These are phyloP conservation scores for Apis florea DNA, from an alignment of 1,140 invertebrate genomes.

Conservation along the genomic window DNA sequence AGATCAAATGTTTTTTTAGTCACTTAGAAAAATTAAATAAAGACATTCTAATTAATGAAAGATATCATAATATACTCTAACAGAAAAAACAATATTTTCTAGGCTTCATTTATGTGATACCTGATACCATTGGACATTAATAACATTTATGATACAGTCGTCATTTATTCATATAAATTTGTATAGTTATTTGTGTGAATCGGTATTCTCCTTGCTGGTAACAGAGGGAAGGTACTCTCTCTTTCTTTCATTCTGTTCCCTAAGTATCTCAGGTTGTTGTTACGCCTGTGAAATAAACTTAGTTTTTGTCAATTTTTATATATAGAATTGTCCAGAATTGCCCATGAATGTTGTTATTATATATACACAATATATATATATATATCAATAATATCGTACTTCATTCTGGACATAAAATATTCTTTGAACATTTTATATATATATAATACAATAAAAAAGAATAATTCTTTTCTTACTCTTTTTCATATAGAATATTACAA, in stretches of 20 bases:
- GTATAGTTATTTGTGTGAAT: slow-evolving; percentile 44
- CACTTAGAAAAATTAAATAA: slow-evolving; percentile 28
- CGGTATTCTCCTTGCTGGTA: slow-evolving; percentile 71
- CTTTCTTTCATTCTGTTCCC: slow-evolving; percentile 72
- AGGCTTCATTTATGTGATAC: slow-evolving; percentile 31
- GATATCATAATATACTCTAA: slow-evolving; percentile 39
- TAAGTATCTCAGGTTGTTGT: slow-evolving; percentile 73
- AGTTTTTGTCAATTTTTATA: slow-evolving; percentile 63
- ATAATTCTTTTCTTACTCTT: neutral
- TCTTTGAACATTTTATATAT: neutral
- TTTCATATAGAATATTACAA: neutral
- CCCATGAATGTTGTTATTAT: slow-evolving; percentile 14
- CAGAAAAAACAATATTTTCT: slow-evolving; percentile 34
- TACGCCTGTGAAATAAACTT: slow-evolving; percentile 77
- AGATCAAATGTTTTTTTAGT: slow-evolving; percentile 21
- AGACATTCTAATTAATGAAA: slow-evolving; percentile 35
- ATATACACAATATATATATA: neutral
- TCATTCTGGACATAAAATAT: slow-evolving; percentile 16
- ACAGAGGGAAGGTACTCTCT: slow-evolving; percentile 66
- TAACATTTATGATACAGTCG: slow-evolving; percentile 44
- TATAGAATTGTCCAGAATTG: slow-evolving; percentile 34
- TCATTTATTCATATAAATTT: slow-evolving; percentile 46
- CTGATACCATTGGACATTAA: slow-evolving; percentile 54
- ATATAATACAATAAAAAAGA: slow-evolving; percentile 6
- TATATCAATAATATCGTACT: neutral